phyloP scores from a whole-genome alignment of 92 coral and sea anemone genomes.

The Meandrina meandrites region DNA sequence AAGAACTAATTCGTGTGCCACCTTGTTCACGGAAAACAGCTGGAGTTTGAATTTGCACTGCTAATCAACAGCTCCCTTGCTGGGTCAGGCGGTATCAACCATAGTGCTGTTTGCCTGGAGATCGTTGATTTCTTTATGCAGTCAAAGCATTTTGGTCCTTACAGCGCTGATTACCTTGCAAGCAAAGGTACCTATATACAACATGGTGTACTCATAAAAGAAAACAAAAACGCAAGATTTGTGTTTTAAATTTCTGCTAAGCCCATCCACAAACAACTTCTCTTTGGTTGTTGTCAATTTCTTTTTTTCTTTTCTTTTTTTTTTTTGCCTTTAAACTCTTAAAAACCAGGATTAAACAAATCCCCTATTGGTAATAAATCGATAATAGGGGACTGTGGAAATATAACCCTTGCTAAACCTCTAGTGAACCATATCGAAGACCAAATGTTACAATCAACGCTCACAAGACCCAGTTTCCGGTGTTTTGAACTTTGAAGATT shows the following conservation, averaged over 20 bases:
- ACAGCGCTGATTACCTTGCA: neutral
- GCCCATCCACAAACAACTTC: neutral
- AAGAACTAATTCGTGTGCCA: neutral
- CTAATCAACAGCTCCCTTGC: neutral
- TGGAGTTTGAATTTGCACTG: neutral
- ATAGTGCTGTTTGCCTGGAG: neutral
- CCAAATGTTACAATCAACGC: constrained; percentile 9
- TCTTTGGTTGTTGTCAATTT: neutral
- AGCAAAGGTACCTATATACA: neutral
- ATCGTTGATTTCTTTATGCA: constrained; percentile 25
- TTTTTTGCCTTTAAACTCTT: neutral
- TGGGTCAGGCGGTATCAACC: neutral
- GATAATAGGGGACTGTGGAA: neutral
- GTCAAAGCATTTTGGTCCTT: neutral
- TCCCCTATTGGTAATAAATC: neutral
- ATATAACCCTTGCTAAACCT: neutral
- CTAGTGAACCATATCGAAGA: neutral
- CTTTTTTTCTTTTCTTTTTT: neutral
- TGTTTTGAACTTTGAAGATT: constrained; percentile 16
- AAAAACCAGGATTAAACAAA: neutral
- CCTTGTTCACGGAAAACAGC: neutral
- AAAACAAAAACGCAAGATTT: neutral
- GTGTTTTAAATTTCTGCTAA: neutral
- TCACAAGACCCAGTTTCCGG: constrained; percentile 12
- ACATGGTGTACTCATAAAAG: neutral